A percentile compares a stretch with the other conserved stretches of the same genome.
Evolutionary conservation across 2,797 vertebrate genomes (phyloP).

Genomic region (Helicolenus hilgendorfi): DNA sequence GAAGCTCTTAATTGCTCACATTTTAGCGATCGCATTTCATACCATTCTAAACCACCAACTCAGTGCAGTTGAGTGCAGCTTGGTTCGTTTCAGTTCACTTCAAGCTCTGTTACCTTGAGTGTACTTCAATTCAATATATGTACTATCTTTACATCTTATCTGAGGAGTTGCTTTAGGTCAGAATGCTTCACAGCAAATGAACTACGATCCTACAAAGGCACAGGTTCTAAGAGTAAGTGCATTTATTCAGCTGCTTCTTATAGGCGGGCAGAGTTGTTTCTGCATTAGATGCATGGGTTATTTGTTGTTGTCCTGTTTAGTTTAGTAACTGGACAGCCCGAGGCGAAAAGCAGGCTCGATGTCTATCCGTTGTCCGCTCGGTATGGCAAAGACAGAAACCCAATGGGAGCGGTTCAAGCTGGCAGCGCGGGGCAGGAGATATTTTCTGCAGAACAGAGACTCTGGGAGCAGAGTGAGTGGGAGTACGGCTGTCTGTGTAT

Average conservation of each 20-base stretch:
- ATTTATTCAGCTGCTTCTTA: constrained; percentile 40
- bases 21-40: constrained; percentile 4
- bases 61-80: background rate
- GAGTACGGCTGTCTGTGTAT: constrained; percentile 73
- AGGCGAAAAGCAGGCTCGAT: constrained; percentile 53
- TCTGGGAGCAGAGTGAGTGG: constrained; percentile 72
- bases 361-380: constrained; percentile 61
- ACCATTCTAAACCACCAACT: background rate
- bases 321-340: constrained; percentile 54
- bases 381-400: constrained; percentile 61
- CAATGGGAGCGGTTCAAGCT: constrained; percentile 59
- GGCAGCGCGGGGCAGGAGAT: constrained; percentile 61
- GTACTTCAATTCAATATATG: background rate
- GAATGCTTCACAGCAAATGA: background rate
- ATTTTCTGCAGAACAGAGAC: constrained; percentile 70
- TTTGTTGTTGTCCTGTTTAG: constrained; percentile 59
- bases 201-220: constrained; percentile 10
- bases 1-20: constrained; percentile 2
- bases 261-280: constrained; percentile 38
- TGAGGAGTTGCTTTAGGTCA: background rate
- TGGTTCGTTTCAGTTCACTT: constrained; percentile 5
- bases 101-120: background rate
- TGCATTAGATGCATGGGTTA: constrained; percentile 37
- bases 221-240: background rate
- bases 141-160: constrained; percentile 11